These are phyloP conservation scores for Pipa parva DNA, from an alignment of 2,113 vertebrate genomes.

Conservation along the genomic window DNA sequence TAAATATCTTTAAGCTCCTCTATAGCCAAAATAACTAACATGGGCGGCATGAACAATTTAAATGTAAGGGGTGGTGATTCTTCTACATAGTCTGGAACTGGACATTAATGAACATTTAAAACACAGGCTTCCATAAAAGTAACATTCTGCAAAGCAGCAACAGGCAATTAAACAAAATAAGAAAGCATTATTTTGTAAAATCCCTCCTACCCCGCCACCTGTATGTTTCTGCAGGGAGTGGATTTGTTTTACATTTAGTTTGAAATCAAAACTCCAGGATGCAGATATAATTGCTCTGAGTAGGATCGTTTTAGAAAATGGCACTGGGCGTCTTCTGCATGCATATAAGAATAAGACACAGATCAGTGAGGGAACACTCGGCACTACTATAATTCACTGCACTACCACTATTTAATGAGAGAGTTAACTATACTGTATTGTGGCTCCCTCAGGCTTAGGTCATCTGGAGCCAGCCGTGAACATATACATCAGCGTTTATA, in stretches of 20 bases:
- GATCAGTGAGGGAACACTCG: neutral
- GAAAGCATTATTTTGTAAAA: conserved; percentile 3
- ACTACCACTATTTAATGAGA: neutral
- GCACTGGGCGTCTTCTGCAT: neutral
- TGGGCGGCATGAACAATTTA: neutral
- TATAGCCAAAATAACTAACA: neutral
- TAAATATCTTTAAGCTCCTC: neutral
- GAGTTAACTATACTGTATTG: neutral
- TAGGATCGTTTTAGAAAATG: neutral
- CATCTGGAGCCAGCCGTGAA: neutral
- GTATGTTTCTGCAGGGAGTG: neutral
- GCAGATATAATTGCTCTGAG: neutral
- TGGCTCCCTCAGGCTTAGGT: neutral
- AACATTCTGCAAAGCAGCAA: conserved; percentile 17
- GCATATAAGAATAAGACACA: conserved; percentile 6
- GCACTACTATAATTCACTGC: conserved; percentile 2
- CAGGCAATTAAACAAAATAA: conserved; percentile 10
- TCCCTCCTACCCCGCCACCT: neutral
- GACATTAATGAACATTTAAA: conserved; percentile 34
- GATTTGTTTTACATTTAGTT: neutral
- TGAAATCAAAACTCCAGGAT: neutral
- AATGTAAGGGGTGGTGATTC: neutral
- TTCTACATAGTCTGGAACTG: neutral
- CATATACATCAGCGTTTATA: conserved; percentile 9
- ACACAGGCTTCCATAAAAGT: conserved; percentile 29